A percentile compares a stretch with the other conserved stretches of the same genome.
Evolutionary conservation across 2,888 invertebrate genomes (phyloP).

Genomic region (Xylota segnis): DNA sequence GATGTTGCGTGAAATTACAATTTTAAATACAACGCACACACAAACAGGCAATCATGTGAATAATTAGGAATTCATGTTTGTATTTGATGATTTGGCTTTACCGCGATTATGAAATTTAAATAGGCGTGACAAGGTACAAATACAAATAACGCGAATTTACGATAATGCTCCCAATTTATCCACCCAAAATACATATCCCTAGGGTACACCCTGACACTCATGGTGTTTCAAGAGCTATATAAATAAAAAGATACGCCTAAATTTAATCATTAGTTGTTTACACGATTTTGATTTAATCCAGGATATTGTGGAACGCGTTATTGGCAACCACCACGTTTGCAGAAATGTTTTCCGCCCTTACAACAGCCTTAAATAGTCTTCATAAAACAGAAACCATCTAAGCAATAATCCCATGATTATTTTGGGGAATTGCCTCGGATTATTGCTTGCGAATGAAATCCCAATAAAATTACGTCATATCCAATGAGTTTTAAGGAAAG

Average conservation of each 20-base stretch:
- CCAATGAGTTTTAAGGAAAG: not conserved
- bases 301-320: not conserved
- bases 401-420: conserved; percentile 10
- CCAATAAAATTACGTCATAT: conserved; percentile 14
- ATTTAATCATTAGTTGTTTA: conserved; percentile 8
- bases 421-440: conserved; percentile 8
- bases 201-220: not conserved
- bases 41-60: not conserved
- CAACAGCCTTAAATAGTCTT: not conserved
- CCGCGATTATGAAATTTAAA: conserved; percentile 8
- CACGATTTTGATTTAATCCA: conserved; percentile 4
- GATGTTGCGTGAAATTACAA: not conserved
- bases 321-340: not conserved
- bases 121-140: conserved; percentile 4
- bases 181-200: conserved; percentile 7
- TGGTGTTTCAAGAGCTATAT: not conserved
- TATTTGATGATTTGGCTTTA: not conserved
- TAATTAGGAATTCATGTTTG: conserved; percentile 6
- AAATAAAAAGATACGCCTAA: not conserved
- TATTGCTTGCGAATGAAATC: conserved; percentile 1
- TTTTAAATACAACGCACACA: not conserved
- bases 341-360: not conserved
- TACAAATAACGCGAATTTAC: conserved; percentile 6
- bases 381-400: conserved; percentile 5
- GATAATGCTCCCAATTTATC: not conserved